A percentile compares a stretch with the other conserved stretches of the same genome.
phyloP scores from a whole-genome alignment of 2,888 invertebrate species.

The Eupithecia centaureata region DNA sequence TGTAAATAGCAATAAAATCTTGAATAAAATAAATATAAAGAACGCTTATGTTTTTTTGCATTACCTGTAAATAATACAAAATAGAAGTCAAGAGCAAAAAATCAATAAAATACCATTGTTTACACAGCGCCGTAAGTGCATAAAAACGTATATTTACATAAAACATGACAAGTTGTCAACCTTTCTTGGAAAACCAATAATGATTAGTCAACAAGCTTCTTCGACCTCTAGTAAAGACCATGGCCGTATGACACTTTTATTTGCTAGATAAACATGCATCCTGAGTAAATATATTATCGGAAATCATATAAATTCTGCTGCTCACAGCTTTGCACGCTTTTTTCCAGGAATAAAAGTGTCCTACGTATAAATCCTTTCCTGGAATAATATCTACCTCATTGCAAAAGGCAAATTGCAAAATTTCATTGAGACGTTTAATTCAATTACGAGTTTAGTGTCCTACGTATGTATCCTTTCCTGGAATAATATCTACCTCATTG shows the following conservation, averaged over 20 bases:
- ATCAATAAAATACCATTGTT: not conserved
- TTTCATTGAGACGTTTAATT: not conserved
- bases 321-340: not conserved
- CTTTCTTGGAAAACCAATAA: slow-evolving; percentile 5
- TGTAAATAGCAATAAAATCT: not conserved
- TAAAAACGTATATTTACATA: slow-evolving; percentile 1
- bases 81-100: not conserved
- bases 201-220: not conserved
- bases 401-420: no score
- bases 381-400: not conserved
- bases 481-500: not conserved
- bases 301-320: not conserved
- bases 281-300: not conserved
- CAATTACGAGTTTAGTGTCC: no score
- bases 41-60: not conserved
- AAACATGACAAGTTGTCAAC: not conserved
- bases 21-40: not conserved
- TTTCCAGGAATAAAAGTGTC: not conserved
- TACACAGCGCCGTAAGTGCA: not conserved
- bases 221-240: not conserved
- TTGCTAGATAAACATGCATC: not conserved
- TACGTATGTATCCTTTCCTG: not conserved
- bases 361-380: not conserved
- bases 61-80: not conserved
- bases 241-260: not conserved